Evolutionary conservation across 1,140 invertebrate genomes (phyloP), one percentile per base, ranked within the genome.

Genomic region (Cyrtorhinus lividipennis): DNA sequence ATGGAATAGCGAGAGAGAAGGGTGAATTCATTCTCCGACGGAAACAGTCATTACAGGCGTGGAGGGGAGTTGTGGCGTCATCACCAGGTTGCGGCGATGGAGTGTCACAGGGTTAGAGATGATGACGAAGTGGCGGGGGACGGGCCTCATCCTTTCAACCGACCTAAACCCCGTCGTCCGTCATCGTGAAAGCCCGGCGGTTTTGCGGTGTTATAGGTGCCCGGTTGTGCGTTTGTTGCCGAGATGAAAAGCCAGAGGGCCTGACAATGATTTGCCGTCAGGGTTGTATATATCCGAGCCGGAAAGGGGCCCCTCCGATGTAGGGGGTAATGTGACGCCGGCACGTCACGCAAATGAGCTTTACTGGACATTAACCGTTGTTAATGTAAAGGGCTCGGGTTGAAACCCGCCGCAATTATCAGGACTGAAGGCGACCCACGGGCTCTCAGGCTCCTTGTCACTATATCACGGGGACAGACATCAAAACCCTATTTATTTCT

Each of bases 401-500:
- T 53, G 5, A 12, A 53, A 53, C 48, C 48, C 48, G 8, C 48
- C 10, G 20, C 48, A 15, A 53, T 53, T 53, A 53, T 53, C 48
- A 53, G 20, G 48, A 10, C 18, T 8, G 48, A 22, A 53, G 48
- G 48, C 48, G 48, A 8, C 48, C 20, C 20, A n/a, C 38, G 38
- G n/a, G 8, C 8, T n/a, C 38, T 8, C n/a, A 8, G n/a, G 8
- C 48, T 22, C 48, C 48, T 53, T 20, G 48, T 53, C 48, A 53
- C 48, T 22, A 22, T 22, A 53, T 53, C 48, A 53, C 20, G 48
- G 12, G 48, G 18, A 38, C 20, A 5, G 5, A 53, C 48, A 22
- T 53, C 48, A 12, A 53, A 53, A 53, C 18, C 48, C 48, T 15
- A 53, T 53, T 53, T 53, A 53, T 53, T 53, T 53, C 48, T 53